Evolutionary conservation across 2,797 vertebrate species (phyloP).

Genomic region (Enteromius treurensis): DNA sequence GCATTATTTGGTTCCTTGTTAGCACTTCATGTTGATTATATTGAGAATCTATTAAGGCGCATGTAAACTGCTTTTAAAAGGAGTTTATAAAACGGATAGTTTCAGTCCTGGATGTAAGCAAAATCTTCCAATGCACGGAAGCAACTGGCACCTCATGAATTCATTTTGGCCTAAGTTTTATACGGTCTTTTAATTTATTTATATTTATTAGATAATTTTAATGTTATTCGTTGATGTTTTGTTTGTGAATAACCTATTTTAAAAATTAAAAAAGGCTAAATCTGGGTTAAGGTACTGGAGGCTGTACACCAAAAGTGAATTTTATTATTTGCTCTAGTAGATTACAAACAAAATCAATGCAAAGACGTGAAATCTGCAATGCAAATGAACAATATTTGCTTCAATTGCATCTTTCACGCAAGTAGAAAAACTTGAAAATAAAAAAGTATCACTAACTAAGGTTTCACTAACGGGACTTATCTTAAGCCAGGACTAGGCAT

Average conservation of each 20-base stretch:
- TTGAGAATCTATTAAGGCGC: conserved; percentile 37
- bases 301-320: background rate
- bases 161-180: background rate
- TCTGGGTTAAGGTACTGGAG: background rate
- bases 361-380: background rate
- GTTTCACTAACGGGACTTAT: too few relatives aligned
- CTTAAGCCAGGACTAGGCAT: too few relatives aligned
- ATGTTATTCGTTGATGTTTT: background rate
- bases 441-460: background rate
- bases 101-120: background rate
- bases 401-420: background rate
- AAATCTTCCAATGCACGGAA: background rate
- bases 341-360: background rate
- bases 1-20: conserved; percentile 25
- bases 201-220: background rate
- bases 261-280: background rate
- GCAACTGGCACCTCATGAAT: background rate
- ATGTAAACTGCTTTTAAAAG: conserved; percentile 31
- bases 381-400: background rate
- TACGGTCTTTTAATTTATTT: too few relatives aligned
- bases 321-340: background rate
- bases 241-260: too few relatives aligned
- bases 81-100: background rate
- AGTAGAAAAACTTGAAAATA: background rate
- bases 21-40: conserved; percentile 30